Percentiles rank a stretch among this genome's conserved stretches.
These are phyloP conservation scores for Hyppa rectilinea DNA, from an alignment of 2,888 invertebrate genomes.

Conservation along the genomic window DNA sequence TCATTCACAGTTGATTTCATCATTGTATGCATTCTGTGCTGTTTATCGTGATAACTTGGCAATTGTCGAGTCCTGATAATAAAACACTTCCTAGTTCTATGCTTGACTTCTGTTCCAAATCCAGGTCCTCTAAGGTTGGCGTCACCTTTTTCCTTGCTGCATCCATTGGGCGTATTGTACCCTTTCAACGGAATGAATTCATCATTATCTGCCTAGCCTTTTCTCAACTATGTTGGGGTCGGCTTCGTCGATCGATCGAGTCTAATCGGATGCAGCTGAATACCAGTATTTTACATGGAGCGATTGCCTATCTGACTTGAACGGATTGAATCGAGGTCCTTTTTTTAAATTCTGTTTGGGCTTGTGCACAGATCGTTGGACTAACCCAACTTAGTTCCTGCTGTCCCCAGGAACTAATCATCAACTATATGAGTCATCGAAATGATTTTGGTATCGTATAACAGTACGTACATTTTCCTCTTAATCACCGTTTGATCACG, in stretches of 20 bases:
- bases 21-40: too few species aligned
- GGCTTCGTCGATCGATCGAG: too few species aligned
- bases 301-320: too few species aligned
- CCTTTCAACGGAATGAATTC: too few species aligned
- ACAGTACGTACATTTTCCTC: constrained; percentile 50
- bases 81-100: not conserved
- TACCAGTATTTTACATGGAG: too few species aligned
- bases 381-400: not conserved
- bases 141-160: not conserved
- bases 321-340: not conserved
- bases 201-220: too few species aligned
- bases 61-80: not conserved
- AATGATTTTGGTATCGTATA: constrained; percentile 43
- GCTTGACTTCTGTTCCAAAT: not conserved
- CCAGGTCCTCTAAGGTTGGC: too few species aligned
- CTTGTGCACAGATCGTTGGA: not conserved
- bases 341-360: not conserved
- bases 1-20: too few species aligned
- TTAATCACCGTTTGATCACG: constrained; percentile 49
- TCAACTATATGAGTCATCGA: constrained; percentile 36
- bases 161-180: too few species aligned
- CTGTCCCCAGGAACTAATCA: constrained; percentile 17
- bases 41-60: not conserved
- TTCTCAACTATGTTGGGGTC: too few species aligned
- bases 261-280: too few species aligned